phyloP scores from a whole-genome alignment of 1,140 invertebrate genomes.

The Eciton burchellii region DNA sequence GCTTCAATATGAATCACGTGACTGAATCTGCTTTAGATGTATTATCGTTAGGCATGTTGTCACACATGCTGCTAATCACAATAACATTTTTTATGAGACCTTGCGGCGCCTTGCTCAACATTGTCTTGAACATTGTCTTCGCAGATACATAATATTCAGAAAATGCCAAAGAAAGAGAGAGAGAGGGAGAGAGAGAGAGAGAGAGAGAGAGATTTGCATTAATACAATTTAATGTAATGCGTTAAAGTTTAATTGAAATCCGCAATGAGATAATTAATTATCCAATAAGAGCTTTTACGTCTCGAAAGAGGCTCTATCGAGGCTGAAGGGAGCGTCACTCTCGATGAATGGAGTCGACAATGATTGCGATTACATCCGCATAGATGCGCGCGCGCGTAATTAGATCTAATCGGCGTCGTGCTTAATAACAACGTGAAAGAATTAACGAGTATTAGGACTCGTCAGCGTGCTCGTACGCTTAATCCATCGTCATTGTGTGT shows the following conservation, averaged over 20 bases:
- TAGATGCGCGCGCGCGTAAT: background rate
- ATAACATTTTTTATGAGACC: background rate
- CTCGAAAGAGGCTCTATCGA: background rate
- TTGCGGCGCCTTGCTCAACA: too few relatives aligned
- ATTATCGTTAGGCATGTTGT: background rate
- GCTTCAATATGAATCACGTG: background rate
- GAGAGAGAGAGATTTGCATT: too few relatives aligned
- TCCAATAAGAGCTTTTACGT: background rate
- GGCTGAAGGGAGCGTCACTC: background rate
- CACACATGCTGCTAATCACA: too few relatives aligned
- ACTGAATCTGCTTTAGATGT: background rate
- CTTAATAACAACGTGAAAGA: background rate
- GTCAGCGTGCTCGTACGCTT: too few relatives aligned
- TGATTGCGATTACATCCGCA: constrained; percentile 16
- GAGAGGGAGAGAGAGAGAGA: too few relatives aligned
- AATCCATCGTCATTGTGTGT: too few relatives aligned
- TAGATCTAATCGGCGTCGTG: background rate
- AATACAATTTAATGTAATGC: too few relatives aligned
- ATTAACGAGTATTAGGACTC: background rate
- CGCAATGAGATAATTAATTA: background rate
- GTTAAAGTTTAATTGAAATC: background rate
- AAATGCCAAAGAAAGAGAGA: too few relatives aligned
- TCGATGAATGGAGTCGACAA: background rate
- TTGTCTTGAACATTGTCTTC: too few relatives aligned
- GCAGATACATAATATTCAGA: too few relatives aligned